phyloP scores from a whole-genome alignment of 2,888 invertebrate species.

The Epirrhoe tristata region DNA sequence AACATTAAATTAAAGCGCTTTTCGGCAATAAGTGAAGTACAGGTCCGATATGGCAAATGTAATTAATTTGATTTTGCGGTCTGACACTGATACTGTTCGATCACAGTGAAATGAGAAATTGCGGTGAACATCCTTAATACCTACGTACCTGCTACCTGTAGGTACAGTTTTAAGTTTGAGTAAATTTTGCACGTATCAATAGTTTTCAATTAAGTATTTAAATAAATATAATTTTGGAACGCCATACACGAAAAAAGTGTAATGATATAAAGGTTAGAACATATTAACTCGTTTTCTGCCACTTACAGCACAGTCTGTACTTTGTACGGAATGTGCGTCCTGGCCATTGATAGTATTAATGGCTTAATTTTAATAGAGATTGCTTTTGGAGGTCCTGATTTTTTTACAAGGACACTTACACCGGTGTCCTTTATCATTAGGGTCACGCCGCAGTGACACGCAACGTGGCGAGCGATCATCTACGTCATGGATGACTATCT shows the following conservation, averaged over 20 bases:
- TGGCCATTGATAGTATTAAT: neutral
- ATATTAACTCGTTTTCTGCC: neutral
- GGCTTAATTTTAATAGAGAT: neutral
- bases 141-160: neutral
- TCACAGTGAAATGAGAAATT: constrained; percentile 28
- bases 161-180: constrained; percentile 15
- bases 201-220: constrained; percentile 14
- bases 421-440: constrained; percentile 93
- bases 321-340: too few species aligned
- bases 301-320: too few species aligned
- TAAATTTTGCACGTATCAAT: constrained; percentile 10
- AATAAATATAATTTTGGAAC: neutral
- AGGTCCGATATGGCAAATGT: constrained; percentile 31
- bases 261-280: neutral
- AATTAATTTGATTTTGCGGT: constrained; percentile 32
- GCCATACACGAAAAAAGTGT: neutral
- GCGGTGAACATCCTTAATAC: constrained; percentile 19
- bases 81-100: constrained; percentile 30
- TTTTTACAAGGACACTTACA: constrained; percentile 85
- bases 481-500: constrained; percentile 97
- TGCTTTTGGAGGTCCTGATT: neutral
- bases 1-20: constrained; percentile 33
- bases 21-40: constrained; percentile 39
- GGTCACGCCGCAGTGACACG: constrained; percentile 90
- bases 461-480: constrained; percentile 92